Evolutionary conservation across 2,797 vertebrate species (phyloP).

Genomic region (Notamacropus eugenii): DNA sequence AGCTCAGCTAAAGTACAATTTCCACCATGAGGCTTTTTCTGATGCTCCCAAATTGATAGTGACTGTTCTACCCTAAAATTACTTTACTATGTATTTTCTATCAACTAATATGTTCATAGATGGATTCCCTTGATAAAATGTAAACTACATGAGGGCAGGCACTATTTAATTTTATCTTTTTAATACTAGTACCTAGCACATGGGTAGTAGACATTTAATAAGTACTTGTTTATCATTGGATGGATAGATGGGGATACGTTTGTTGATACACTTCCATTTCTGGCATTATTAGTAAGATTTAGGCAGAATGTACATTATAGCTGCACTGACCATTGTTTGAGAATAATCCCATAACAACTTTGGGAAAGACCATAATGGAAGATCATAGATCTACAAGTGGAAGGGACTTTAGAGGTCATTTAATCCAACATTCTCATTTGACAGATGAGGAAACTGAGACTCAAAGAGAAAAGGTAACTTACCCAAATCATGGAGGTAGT

Average conservation of each 20-base stretch:
- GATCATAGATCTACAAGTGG: neutral
- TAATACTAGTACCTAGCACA: neutral
- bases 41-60: neutral
- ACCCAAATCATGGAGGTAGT: slow-evolving; percentile 17
- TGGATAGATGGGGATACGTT: neutral
- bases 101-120: neutral
- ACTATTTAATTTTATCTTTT: neutral
- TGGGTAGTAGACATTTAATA: neutral
- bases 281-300: neutral
- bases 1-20: neutral
- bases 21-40: neutral
- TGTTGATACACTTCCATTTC: neutral
- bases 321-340: neutral
- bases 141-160: neutral
- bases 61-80: neutral
- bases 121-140: neutral
- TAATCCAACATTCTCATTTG: neutral
- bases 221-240: neutral
- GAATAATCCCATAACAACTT: neutral
- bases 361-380: neutral
- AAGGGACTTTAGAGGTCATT: neutral
- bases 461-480: slow-evolving; percentile 44
- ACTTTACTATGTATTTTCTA: neutral
- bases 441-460: slow-evolving; percentile 52
- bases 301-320: neutral